These are phyloP conservation scores for Atrichornis clamosus DNA, from an alignment of 2,113 vertebrate genomes.

Conservation along the genomic window DNA sequence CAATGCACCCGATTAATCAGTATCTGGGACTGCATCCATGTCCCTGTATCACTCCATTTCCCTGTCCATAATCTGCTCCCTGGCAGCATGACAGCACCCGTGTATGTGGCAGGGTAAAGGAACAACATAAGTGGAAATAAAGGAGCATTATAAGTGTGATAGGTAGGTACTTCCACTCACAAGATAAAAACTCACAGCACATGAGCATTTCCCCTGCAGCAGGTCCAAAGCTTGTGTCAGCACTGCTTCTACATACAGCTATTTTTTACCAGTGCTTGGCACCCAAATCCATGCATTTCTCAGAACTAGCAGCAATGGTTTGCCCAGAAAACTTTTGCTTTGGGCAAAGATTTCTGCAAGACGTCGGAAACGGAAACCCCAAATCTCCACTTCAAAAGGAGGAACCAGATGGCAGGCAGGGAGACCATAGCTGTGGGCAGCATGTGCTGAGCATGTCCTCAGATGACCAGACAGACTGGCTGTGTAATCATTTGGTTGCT, in stretches of 20 bases:
- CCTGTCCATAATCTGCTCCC: neutral
- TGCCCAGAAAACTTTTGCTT: neutral
- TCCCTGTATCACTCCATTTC: neutral
- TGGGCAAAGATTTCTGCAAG: neutral
- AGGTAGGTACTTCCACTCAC: neutral
- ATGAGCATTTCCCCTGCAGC: neutral
- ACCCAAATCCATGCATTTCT: neutral
- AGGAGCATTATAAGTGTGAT: no score
- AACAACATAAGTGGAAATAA: neutral
- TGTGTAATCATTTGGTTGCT: neutral
- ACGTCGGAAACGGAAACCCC: fast-evolving
- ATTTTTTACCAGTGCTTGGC: neutral
- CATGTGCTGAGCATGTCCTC: neutral
- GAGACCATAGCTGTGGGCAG: neutral
- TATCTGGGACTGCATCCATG: neutral
- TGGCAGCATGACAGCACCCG: neutral
- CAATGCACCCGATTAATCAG: neutral
- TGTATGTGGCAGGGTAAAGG: neutral
- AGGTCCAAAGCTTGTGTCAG: neutral
- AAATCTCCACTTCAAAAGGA: neutral
- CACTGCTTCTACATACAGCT: neutral
- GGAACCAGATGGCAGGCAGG: neutral
- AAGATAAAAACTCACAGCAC: neutral
- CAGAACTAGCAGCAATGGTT: neutral
- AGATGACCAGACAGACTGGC: neutral